Percentiles rank a stretch among this genome's conserved stretches.
Conservation (phyloP, 1,140 invertebrate species). For the Dendroctonus ponderosae region DNA sequence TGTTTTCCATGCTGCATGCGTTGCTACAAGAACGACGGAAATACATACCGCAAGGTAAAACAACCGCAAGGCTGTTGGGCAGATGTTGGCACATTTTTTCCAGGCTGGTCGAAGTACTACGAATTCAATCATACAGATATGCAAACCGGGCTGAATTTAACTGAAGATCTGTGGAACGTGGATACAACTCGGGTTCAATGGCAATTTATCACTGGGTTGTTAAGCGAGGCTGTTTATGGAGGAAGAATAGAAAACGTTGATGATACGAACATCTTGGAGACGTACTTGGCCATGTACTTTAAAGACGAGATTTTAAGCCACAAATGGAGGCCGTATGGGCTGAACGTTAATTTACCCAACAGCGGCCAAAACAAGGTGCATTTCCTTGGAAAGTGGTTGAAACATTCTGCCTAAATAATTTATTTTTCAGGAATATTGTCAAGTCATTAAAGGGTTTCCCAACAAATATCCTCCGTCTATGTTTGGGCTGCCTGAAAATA, state of each 20-base stretch:
- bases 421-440: conserved; percentile 61
- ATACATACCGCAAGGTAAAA: conserved; percentile 70
- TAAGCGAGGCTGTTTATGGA: conserved; percentile 83
- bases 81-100: conserved; percentile 20
- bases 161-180: conserved; percentile 60
- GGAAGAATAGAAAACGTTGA: conserved; percentile 81
- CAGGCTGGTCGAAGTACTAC: conserved; percentile 84
- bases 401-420: conserved; percentile 1
- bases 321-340: conserved; percentile 57
- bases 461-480: conserved; percentile 68
- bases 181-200: conserved; percentile 60
- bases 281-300: conserved; percentile 77
- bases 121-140: conserved; percentile 87
- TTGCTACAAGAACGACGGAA: conserved; percentile 83
- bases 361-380: conserved; percentile 46
- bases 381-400: not conserved
- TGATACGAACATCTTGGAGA: conserved; percentile 71
- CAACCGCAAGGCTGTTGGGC: not conserved
- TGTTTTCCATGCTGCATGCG: conserved; percentile 80
- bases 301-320: conserved; percentile 59
- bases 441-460: conserved; percentile 62
- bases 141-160: conserved; percentile 70
- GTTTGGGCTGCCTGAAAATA: conserved; percentile 81
- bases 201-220: conserved; percentile 77
- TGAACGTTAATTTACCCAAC: conserved; percentile 54